Evolutionary conservation across 2,797 vertebrate genomes (phyloP).

Genomic region (Sebastes matsubarae): DNA sequence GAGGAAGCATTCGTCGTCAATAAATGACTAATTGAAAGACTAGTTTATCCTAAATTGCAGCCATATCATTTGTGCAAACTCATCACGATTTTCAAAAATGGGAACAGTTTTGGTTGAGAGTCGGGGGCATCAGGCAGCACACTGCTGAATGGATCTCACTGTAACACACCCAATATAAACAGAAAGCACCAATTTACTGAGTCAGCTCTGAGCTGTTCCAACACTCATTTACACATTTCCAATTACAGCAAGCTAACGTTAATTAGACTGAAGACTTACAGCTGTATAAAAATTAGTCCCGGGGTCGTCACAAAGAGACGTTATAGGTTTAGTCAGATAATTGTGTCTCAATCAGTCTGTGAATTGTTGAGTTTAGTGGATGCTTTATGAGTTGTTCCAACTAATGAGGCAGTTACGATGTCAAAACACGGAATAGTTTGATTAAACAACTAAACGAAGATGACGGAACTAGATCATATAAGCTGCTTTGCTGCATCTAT

Average conservation of each 20-base stretch:
- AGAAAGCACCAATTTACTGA: constrained; percentile 6
- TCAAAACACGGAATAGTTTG: constrained; percentile 9
- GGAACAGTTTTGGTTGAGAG: background rate
- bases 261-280: constrained; percentile 39
- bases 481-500: constrained; percentile 30
- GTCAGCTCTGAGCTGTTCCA: constrained; percentile 6
- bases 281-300: constrained; percentile 24
- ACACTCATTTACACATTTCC: constrained; percentile 30
- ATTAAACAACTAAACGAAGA: constrained; percentile 38
- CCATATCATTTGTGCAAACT: background rate
- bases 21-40: background rate
- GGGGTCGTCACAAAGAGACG: constrained; percentile 13
- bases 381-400: constrained; percentile 33
- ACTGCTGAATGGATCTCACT: background rate
- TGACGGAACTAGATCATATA: constrained; percentile 29
- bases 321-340: constrained; percentile 35
- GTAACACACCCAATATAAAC: constrained; percentile 22
- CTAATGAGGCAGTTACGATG: constrained; percentile 32
- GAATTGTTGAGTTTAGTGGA: constrained; percentile 17
- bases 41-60: background rate
- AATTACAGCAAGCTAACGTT: constrained; percentile 32
- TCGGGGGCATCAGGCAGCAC: background rate
- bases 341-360: constrained; percentile 25
- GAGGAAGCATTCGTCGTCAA: background rate
- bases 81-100: background rate